Evolutionary conservation across 2,797 vertebrate genomes (phyloP).

Genomic region (Helarctos malayanus): DNA sequence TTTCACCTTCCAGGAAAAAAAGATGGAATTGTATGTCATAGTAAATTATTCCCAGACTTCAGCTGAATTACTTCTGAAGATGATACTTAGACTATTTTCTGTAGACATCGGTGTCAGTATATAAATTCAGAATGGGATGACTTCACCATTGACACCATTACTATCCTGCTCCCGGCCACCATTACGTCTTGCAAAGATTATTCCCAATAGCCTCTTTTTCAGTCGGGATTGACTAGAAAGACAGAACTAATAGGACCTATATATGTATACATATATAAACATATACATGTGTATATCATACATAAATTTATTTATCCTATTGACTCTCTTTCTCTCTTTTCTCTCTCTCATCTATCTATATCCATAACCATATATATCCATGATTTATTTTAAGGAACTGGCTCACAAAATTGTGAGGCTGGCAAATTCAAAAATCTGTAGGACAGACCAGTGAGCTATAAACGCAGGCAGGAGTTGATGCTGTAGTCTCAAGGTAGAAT

Average conservation of each 20-base stretch:
- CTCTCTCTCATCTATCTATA: background rate
- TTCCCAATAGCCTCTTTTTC: background rate
- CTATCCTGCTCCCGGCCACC: background rate
- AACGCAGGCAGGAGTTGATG: background rate
- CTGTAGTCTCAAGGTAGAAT: background rate
- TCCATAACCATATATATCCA: background rate
- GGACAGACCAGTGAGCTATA: background rate
- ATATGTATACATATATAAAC: background rate
- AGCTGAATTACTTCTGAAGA: constrained; percentile 23
- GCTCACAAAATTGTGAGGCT: background rate
- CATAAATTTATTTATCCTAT: background rate
- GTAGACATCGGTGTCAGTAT: background rate
- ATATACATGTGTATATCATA: background rate
- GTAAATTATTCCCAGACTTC: constrained; percentile 43
- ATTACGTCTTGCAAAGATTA: background rate
- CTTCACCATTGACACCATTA: background rate
- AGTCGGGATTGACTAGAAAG: background rate
- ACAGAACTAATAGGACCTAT: background rate
- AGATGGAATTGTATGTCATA: background rate
- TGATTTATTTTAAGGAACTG: background rate
- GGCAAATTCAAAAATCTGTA: background rate
- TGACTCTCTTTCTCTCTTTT: background rate
- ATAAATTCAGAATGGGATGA: constrained; percentile 15
- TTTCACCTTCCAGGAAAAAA: background rate
- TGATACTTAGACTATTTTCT: background rate